Evolutionary conservation across 2,888 invertebrate genomes (phyloP).

Genomic region (Agrotis puta): DNA sequence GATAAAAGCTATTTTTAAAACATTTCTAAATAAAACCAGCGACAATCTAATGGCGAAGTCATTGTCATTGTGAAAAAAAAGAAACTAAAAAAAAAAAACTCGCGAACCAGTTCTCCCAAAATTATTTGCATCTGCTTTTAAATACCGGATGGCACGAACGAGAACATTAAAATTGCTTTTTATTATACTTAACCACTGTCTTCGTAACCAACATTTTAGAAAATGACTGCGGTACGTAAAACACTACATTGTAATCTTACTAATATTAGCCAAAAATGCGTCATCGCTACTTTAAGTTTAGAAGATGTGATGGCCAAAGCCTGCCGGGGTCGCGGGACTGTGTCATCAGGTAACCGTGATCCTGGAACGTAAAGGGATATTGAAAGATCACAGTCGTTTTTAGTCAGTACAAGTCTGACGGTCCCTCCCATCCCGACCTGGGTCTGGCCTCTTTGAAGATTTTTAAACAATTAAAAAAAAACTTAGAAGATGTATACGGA

Average conservation of each 20-base stretch:
- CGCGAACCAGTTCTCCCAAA: conserved; percentile 66
- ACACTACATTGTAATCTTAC: conserved; percentile 54
- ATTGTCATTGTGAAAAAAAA: conserved; percentile 44
- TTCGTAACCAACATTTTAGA: conserved; percentile 66
- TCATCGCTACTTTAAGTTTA: conserved; percentile 27
- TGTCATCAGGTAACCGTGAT: no score
- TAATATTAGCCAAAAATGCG: conserved; percentile 41
- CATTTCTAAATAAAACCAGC: conserved; percentile 10
- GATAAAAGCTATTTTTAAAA: not conserved
- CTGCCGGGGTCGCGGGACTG: no score
- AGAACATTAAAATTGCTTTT: conserved; percentile 73
- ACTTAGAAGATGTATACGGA: conserved; percentile 4
- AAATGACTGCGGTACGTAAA: conserved; percentile 64
- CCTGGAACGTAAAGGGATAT: no score
- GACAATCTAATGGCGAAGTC: conserved; percentile 53
- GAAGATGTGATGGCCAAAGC: not conserved
- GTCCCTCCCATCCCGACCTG: no score
- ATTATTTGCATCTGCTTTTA: conserved; percentile 78
- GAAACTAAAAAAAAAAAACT: conserved; percentile 19
- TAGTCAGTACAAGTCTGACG: no score
- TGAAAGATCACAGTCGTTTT: no score
- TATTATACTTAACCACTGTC: conserved; percentile 76
- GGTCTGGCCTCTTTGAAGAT: no score
- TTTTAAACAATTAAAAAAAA: no score
- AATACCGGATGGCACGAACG: conserved; percentile 78